Evolutionary conservation across 1,140 invertebrate genomes (phyloP), one percentile per base, ranked within the genome.

Genomic region (Cherax quadricarinatus): DNA sequence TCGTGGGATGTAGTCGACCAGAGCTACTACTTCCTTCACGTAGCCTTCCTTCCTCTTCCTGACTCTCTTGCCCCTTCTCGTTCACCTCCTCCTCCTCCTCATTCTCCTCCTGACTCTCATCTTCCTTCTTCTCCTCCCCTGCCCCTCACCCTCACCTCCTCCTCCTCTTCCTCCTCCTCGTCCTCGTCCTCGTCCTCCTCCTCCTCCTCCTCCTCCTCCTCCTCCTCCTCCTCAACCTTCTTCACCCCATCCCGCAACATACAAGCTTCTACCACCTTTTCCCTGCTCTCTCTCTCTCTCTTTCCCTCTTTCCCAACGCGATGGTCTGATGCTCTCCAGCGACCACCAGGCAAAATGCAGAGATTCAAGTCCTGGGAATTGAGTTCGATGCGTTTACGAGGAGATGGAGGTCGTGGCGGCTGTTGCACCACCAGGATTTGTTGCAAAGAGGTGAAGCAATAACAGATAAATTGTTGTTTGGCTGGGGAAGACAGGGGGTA

Each of bases 381-480:
- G 89, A 81, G 75, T 91, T 86, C 84, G 89, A 81, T 86, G 78
- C 84, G 83, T 70, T 91, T 91, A 91, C 84, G 83, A 91, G 89
- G 84, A 90, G 88, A 90, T 90, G 88, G 81, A 90, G 84, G 83
- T 91, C 73, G 78, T 91, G 89, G 75, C 62, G 83, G 84, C 89
- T 91, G 84, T 86, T 91, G 89, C 89, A 86, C 89, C 53, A n/a
- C 78, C 60, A 86, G 84, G 89, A 91, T 91, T 91, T 91, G 70
- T 91, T 91, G 84, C 78, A 86, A 87, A 91, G 84, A 86, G 75
- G 84, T 86, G 83, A 86, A 91, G 78, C 84, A 86, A 91, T 91
- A 91, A 91, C 84, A 91, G 83, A 91, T 91, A 86, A 87, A 91
- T 87, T 91, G 89, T 91, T 86, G 88, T 84, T 90, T 83, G 62